Conservation (phyloP, 1,140 invertebrate species). For the Heliconius hewitsoni region DNA sequence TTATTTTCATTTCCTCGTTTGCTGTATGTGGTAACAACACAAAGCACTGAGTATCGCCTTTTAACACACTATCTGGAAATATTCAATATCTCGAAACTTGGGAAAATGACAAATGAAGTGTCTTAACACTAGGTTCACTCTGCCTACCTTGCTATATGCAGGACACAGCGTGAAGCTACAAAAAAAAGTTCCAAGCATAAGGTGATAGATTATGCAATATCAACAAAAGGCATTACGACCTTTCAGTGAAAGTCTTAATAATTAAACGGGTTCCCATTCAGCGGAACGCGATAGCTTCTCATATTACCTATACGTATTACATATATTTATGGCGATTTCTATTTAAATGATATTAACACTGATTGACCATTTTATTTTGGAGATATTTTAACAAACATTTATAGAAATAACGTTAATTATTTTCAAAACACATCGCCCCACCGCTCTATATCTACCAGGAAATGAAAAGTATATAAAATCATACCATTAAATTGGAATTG, state of each 20-base stretch:
- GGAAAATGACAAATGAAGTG: background rate
- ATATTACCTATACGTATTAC: background rate
- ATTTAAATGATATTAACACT: too few relatives aligned
- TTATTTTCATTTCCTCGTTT: background rate
- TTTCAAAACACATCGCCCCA: too few relatives aligned
- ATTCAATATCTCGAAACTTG: too few relatives aligned
- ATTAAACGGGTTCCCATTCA: constrained; percentile 11
- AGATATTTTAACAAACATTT: too few relatives aligned
- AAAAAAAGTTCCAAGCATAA: background rate
- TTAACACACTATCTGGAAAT: too few relatives aligned
- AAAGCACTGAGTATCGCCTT: too few relatives aligned
- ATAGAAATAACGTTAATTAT: too few relatives aligned
- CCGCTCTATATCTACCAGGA: too few relatives aligned
- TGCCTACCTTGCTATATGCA: background rate
- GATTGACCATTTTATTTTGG: too few relatives aligned
- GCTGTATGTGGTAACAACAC: too few relatives aligned
- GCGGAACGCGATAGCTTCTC: constrained; percentile 1
- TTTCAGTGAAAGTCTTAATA: background rate
- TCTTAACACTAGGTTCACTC: background rate
- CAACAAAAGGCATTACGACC: background rate
- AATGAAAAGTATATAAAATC: too few relatives aligned
- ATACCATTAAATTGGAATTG: too few relatives aligned
- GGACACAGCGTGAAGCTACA: background rate
- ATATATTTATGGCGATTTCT: background rate
- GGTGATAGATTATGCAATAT: constrained; percentile 1